Evolutionary conservation across 2,888 invertebrate species (phyloP).

Genomic region (Isotomurus palustris): DNA sequence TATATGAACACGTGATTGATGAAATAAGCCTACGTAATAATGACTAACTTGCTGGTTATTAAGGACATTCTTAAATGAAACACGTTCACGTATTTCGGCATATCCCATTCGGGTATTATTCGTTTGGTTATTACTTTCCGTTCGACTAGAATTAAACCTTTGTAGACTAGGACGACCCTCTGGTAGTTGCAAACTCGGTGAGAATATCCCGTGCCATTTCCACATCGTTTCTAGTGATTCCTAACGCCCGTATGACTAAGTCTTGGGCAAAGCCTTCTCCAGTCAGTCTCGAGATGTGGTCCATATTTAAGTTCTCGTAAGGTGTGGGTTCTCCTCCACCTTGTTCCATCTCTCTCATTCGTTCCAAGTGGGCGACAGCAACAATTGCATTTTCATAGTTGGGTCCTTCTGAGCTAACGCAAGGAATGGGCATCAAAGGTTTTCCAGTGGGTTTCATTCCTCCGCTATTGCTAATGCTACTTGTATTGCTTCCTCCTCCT

Average conservation of each 20-base stretch:
- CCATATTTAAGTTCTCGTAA: constrained; percentile 86
- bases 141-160: too few relatives aligned
- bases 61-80: too few relatives aligned
- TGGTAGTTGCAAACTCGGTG: constrained; percentile 80
- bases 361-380: constrained; percentile 49
- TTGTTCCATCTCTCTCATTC: constrained; percentile 11
- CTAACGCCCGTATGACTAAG: constrained; percentile 83
- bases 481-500: constrained; percentile 14
- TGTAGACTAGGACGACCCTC: constrained; percentile 13
- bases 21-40: too few relatives aligned
- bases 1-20: too few relatives aligned
- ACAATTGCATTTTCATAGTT: constrained; percentile 56
- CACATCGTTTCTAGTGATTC: constrained; percentile 87
- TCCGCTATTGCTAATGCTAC: constrained; percentile 8
- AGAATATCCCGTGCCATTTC: constrained; percentile 94
- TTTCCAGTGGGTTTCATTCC: neutral
- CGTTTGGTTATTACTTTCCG: too few relatives aligned
- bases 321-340: constrained; percentile 50
- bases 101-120: too few relatives aligned
- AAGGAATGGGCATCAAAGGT: neutral
- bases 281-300: constrained; percentile 81
- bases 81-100: too few relatives aligned
- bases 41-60: too few relatives aligned
- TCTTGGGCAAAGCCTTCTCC: constrained; percentile 86
- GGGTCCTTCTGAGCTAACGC: constrained; percentile 50